phyloP scores from a whole-genome alignment of 2,113 vertebrate genomes.

The Australoheros scitulus region DNA sequence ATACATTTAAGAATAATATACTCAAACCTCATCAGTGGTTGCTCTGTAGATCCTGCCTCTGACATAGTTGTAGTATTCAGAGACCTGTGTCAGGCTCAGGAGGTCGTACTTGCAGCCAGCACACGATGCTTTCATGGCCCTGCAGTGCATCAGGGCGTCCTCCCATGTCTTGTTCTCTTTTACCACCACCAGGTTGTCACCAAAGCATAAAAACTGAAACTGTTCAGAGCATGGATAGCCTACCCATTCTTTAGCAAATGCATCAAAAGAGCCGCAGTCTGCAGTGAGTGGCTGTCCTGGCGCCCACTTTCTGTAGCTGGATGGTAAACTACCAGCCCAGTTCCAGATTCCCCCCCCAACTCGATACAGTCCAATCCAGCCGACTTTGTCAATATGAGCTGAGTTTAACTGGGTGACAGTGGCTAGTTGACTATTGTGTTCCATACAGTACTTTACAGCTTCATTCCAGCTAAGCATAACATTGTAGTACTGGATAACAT shows the following conservation, averaged over 20 bases:
- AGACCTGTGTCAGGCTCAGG: not conserved
- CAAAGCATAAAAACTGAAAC: not conserved
- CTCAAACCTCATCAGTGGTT: conserved; percentile 43
- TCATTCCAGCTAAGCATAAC: not conserved
- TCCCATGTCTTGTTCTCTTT: conserved; percentile 62
- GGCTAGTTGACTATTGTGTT: not conserved
- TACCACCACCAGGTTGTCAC: conserved; percentile 48
- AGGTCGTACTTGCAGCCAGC: not conserved
- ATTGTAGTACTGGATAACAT: not conserved
- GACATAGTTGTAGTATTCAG: not conserved
- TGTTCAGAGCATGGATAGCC: not conserved
- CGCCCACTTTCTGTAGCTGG: conserved; percentile 18
- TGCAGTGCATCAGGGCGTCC: conserved; percentile 42
- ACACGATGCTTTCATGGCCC: not conserved
- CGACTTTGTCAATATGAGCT: not conserved
- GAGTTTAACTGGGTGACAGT: not conserved
- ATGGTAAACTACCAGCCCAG: rapidly evolving
- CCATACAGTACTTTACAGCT: rapidly evolving
- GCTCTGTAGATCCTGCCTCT: conserved; percentile 23
- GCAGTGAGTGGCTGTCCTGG: not conserved
- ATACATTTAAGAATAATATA: not conserved
- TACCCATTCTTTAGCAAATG: rapidly evolving
- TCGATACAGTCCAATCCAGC: not conserved
- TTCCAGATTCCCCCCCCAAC: not conserved
- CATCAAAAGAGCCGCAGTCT: not conserved